A percentile compares a stretch with the other conserved stretches of the same genome.
Conservation (phyloP, 2,888 invertebrate genomes). For the Lacanobia wlatinum region DNA sequence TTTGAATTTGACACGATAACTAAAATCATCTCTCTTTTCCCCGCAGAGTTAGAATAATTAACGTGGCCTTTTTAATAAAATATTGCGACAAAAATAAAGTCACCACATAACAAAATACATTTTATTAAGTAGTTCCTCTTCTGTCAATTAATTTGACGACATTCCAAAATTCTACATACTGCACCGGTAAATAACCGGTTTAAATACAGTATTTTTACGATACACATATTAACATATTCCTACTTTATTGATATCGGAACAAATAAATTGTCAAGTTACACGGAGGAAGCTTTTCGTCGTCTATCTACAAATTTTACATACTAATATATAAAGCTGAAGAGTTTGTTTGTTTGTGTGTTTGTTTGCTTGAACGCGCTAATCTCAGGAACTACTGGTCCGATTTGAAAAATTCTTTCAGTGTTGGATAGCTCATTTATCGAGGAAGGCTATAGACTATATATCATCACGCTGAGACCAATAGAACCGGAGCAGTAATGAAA, state of each 20-base stretch:
- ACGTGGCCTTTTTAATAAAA: neutral
- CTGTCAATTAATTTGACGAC: slow-evolving; percentile 19
- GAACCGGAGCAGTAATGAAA: no score
- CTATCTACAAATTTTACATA: neutral
- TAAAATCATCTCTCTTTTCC: neutral
- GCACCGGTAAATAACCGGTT: slow-evolving; percentile 26
- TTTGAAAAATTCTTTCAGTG: no score
- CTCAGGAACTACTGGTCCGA: no score
- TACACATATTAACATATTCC: slow-evolving; percentile 55
- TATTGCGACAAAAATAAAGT: neutral
- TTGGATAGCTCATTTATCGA: no score
- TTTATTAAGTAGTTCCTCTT: neutral
- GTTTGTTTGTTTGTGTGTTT: no score
- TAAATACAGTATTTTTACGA: slow-evolving; percentile 45
- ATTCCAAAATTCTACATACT: slow-evolving; percentile 31
- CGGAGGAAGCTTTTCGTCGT: slow-evolving; percentile 25
- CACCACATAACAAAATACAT: neutral
- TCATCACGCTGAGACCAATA: no score
- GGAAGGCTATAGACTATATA: no score
- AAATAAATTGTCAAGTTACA: slow-evolving; percentile 27
- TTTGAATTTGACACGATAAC: neutral
- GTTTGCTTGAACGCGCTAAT: no score
- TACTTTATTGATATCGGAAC: slow-evolving; percentile 54
- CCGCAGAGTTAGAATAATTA: neutral
- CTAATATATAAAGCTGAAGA: no score